phyloP scores from a whole-genome alignment of 1,140 invertebrate species.

The Euschistus heros region DNA sequence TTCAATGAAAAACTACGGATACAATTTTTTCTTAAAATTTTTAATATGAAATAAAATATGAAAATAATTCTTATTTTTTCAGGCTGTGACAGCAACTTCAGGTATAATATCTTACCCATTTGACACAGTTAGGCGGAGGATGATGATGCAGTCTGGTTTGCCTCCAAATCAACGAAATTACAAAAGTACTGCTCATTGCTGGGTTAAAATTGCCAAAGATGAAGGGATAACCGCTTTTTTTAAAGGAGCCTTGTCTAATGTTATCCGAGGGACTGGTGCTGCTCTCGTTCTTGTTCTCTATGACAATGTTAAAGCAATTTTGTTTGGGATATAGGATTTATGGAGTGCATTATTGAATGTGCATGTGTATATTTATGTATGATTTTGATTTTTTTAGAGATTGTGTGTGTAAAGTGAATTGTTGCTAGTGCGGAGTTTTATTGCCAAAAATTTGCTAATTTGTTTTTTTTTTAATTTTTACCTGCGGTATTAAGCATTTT shows the following conservation, averaged over 20 bases:
- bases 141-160: constrained; percentile 81
- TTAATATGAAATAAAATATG: too few species aligned
- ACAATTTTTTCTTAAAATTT: too few species aligned
- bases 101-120: constrained; percentile 83
- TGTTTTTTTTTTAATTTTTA: too few species aligned
- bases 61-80: constrained; percentile 30
- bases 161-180: constrained; percentile 55
- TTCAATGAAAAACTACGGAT: too few species aligned
- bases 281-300: constrained; percentile 68
- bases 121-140: constrained; percentile 78
- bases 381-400: too few species aligned
- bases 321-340: constrained; percentile 30
- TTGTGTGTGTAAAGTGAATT: too few species aligned
- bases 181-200: constrained; percentile 63
- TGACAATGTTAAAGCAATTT: constrained; percentile 60
- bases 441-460: too few species aligned
- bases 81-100: constrained; percentile 59
- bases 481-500: too few species aligned
- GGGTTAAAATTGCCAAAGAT: constrained; percentile 51
- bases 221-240: constrained; percentile 65
- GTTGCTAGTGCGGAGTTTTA: too few species aligned
- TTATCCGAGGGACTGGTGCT: constrained; percentile 66
- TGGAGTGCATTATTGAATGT: too few species aligned
- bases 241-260: constrained; percentile 72
- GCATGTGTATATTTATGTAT: too few species aligned